Evolutionary conservation across 2,888 invertebrate genomes (phyloP), one percentile per base, ranked within the genome.

Genomic region (Capitulum mitella): DNA sequence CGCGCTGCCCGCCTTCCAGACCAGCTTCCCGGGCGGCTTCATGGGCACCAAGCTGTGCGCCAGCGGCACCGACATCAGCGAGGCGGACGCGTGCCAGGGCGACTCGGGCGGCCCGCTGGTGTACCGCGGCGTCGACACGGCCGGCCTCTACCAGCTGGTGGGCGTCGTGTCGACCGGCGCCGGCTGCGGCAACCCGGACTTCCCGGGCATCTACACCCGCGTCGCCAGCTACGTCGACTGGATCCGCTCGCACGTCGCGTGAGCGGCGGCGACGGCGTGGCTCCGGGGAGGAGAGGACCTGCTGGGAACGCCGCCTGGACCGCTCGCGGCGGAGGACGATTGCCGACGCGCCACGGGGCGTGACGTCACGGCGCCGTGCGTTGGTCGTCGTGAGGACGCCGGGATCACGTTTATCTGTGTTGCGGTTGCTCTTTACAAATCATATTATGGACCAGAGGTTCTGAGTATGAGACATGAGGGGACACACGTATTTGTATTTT

Each of bases 161-260:
- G 95, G 94, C 0, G 89, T 95, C 78, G 93, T 95, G 0, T 94
- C 94, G 84, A 94, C 94, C 84, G 95, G 95, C 40, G 91, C 92
- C 83, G 95, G 95, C 8, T 95, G 95, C 85, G 95, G 90, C 34
- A 89, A 92, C 82, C 90, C 91, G 78, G 88, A 90, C 80, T 92
- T 94, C 84, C 92, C 93, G 32, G 94, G 94, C 2, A 93, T 91
- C 77, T 95, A 95, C 83, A 93, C 94, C 0, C 88, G 91, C 85
- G 91, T 94, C 34, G 80, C 82, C 19, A 54, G 79, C 34, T 82
- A 82, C 58, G n/a, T 70, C 10, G 34, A 80, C 8, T 83, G 83
- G 83, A 82, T 83, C 54, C 29, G n/a, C 22, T 54, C 48, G 12
- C 14, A 46, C 1, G 19, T 43, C 43, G 5, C 12, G 6, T 43